A percentile compares a stretch with the other conserved stretches of the same genome.
phyloP scores from a whole-genome alignment of 2,113 vertebrate species.

The Microcebus murinus region DNA sequence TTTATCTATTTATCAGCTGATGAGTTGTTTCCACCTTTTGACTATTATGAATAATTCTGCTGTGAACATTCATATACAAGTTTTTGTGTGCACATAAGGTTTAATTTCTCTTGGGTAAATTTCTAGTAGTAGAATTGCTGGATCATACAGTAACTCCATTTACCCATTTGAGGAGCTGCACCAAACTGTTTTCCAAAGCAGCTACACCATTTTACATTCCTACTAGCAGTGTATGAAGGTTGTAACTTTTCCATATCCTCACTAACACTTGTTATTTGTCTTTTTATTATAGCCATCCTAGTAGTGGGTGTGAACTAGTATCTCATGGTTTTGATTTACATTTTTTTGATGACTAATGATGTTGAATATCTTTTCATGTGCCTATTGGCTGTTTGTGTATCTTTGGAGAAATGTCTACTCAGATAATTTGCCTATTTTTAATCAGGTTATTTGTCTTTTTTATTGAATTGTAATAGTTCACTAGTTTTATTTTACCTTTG shows the following conservation, averaged over 20 bases:
- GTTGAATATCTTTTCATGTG: background rate
- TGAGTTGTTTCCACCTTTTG: background rate
- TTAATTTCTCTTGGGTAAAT: background rate
- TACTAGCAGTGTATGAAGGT: background rate
- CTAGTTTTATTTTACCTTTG: background rate
- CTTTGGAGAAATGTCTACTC: background rate
- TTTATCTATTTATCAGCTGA: background rate
- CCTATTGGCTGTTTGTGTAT: background rate
- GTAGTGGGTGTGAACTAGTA: background rate
- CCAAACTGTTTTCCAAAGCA: constrained; percentile 12
- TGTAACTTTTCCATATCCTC: background rate
- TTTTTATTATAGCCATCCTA: background rate
- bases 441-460: constrained; percentile 10
- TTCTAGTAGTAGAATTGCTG: background rate
- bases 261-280: background rate
- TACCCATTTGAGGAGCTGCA: background rate
- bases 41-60: background rate
- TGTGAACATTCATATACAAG: background rate
- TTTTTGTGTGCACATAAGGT: background rate
- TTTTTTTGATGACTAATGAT: background rate
- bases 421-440: background rate
- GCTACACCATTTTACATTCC: background rate
- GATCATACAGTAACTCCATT: background rate
- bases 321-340: background rate
- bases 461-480: background rate